Conservation (phyloP, 2,888 invertebrate genomes). For the Leptinotarsa tumamoca region DNA sequence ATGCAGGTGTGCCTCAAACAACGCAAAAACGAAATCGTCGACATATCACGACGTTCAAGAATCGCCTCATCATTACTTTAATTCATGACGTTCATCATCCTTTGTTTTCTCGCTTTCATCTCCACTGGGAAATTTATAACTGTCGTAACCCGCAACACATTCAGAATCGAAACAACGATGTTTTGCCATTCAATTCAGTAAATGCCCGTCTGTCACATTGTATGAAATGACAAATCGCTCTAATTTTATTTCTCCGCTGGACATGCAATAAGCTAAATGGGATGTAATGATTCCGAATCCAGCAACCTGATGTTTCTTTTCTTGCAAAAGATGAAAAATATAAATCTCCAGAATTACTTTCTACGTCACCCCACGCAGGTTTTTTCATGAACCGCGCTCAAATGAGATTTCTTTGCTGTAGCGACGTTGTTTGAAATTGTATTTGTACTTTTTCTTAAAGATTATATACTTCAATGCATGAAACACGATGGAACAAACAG, state of each 20-base stretch:
- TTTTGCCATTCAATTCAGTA: constrained; percentile 53
- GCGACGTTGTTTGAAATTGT: background rate
- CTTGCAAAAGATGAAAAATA: constrained; percentile 40
- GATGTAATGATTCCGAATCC: constrained; percentile 43
- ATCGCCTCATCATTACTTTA: constrained; percentile 28
- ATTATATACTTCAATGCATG: no score
- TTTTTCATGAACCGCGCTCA: constrained; percentile 6
- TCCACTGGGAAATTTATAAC: constrained; percentile 41
- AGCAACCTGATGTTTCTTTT: constrained; percentile 39
- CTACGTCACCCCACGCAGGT: constrained; percentile 24
- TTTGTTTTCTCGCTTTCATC: constrained; percentile 27
- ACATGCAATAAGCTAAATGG: constrained; percentile 49
- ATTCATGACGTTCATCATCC: constrained; percentile 25
- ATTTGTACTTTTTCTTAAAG: background rate
- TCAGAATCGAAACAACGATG: constrained; percentile 48
- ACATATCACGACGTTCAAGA: constrained; percentile 19
- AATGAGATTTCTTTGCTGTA: constrained; percentile 4
- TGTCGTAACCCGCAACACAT: constrained; percentile 49
- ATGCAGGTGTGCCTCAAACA: background rate
- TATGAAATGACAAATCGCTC: constrained; percentile 53
- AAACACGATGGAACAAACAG: no score
- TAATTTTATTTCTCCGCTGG: constrained; percentile 52
- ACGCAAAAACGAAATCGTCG: constrained; percentile 10
- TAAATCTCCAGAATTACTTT: constrained; percentile 40
- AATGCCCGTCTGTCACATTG: constrained; percentile 54